Evolutionary conservation across 2,888 invertebrate species (phyloP).

Genomic region (Lordiphosa andalusiaca): DNA sequence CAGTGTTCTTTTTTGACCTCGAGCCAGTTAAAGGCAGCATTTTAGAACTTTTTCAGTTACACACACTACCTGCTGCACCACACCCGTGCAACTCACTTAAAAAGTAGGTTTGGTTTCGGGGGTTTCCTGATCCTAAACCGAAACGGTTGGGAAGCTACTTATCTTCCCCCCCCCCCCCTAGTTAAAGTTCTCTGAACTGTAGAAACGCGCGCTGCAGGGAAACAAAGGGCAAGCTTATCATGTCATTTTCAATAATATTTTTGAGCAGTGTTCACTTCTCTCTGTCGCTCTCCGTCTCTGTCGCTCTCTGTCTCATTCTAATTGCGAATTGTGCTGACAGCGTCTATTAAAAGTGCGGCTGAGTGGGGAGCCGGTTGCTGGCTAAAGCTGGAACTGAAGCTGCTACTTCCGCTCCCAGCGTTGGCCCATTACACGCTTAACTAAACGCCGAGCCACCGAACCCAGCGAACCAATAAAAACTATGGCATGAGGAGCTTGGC

Average conservation of each 20-base stretch:
- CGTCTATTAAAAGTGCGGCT: constrained; percentile 11
- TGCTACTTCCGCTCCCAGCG: constrained; percentile 52
- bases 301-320: constrained; percentile 12
- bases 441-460: constrained; percentile 59
- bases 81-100: too few species aligned
- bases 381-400: constrained; percentile 17
- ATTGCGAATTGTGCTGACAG: constrained; percentile 29
- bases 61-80: too few species aligned
- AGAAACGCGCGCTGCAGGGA: too few species aligned
- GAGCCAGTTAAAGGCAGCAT: too few species aligned
- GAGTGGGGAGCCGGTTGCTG: neutral
- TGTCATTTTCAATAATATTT: neutral
- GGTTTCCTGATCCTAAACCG: too few species aligned
- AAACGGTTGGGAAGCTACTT: too few species aligned
- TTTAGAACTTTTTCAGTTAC: too few species aligned
- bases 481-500: constrained; percentile 5
- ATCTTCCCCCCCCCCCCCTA: too few species aligned
- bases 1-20: too few species aligned
- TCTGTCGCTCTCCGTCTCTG: constrained; percentile 1
- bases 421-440: constrained; percentile 67
- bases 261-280: constrained; percentile 1
- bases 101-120: too few species aligned
- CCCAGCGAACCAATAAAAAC: constrained; percentile 52
- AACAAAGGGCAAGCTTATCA: too few species aligned
- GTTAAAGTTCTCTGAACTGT: too few species aligned